Evolutionary conservation across 2,888 invertebrate genomes (phyloP).

Genomic region (Rhagophthalmus giganteus): DNA sequence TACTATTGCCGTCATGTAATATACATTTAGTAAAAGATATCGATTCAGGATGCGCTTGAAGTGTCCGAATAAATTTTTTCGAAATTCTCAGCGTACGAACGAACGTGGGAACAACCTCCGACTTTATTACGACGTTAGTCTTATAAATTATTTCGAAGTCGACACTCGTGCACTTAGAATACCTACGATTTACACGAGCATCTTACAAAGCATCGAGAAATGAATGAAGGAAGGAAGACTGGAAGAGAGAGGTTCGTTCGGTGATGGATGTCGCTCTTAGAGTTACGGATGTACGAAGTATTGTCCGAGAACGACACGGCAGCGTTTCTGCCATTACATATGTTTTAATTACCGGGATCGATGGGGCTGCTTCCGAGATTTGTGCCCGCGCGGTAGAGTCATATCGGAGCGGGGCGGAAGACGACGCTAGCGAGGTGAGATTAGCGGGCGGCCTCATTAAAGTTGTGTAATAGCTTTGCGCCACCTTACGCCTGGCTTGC

Average conservation of each 20-base stretch:
- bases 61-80: no score
- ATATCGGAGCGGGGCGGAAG: slow-evolving; percentile 34
- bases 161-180: no score
- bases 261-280: slow-evolving; percentile 22
- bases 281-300: slow-evolving; percentile 28
- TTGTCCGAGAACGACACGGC: slow-evolving; percentile 32
- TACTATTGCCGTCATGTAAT: no score
- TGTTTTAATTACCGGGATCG: slow-evolving; percentile 56
- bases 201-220: slow-evolving; percentile 2
- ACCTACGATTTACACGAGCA: no score
- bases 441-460: slow-evolving; percentile 53
- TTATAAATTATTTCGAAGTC: no score
- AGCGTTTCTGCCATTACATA: slow-evolving; percentile 47
- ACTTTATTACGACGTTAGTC: no score
- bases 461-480: slow-evolving; percentile 55
- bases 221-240: slow-evolving; percentile 6
- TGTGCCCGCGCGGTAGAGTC: slow-evolving; percentile 42
- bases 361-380: slow-evolving; percentile 51
- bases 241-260: slow-evolving; percentile 4
- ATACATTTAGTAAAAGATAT: no score
- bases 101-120: no score
- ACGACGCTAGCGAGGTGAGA: slow-evolving; percentile 44
- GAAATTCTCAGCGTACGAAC: no score
- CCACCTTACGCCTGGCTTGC: slow-evolving; percentile 50
- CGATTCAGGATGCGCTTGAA: no score